Percentiles rank a stretch among this genome's conserved stretches.
Evolutionary conservation across 2,113 vertebrate species (phyloP).

Genomic region (Otolemur garnettii): DNA sequence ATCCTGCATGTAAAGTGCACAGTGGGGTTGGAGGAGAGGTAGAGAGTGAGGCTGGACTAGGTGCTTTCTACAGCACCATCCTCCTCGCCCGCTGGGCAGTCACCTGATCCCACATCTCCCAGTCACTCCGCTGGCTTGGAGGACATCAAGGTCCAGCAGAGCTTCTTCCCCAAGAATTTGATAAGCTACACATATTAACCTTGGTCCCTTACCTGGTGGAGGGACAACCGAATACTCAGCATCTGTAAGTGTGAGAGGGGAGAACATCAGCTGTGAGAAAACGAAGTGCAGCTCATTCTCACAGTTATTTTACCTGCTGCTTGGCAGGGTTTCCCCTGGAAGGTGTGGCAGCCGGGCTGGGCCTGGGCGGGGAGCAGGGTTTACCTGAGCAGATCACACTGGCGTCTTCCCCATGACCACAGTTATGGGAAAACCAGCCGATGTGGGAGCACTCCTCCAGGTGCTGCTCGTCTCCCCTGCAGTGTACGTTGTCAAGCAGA

Average conservation of each 20-base stretch:
- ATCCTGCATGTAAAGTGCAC: neutral
- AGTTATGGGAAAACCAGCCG: constrained; percentile 79
- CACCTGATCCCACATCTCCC: neutral
- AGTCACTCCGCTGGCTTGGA: neutral
- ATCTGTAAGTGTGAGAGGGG: neutral
- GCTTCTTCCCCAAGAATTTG: neutral
- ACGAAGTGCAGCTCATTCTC: neutral
- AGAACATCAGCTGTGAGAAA: neutral
- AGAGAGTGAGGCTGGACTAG: neutral
- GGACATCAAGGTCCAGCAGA: neutral
- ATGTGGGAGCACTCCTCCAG: constrained; percentile 57
- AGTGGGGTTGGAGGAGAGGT: accelerated
- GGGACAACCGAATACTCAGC: neutral
- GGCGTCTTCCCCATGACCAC: constrained; percentile 66
- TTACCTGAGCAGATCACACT: constrained; percentile 82
- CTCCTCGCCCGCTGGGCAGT: neutral
- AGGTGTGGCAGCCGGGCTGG: neutral
- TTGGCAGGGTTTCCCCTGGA: neutral
- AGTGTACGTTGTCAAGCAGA: constrained; percentile 60
- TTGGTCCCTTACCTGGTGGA: neutral
- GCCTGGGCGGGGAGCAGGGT: neutral
- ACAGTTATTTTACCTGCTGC: neutral
- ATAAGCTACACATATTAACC: neutral
- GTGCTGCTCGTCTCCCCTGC: neutral
- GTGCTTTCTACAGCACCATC: neutral